A percentile compares a stretch with the other conserved stretches of the same genome.
Evolutionary conservation across 2,113 vertebrate species (phyloP).

Genomic region (Vidua chalybeata): DNA sequence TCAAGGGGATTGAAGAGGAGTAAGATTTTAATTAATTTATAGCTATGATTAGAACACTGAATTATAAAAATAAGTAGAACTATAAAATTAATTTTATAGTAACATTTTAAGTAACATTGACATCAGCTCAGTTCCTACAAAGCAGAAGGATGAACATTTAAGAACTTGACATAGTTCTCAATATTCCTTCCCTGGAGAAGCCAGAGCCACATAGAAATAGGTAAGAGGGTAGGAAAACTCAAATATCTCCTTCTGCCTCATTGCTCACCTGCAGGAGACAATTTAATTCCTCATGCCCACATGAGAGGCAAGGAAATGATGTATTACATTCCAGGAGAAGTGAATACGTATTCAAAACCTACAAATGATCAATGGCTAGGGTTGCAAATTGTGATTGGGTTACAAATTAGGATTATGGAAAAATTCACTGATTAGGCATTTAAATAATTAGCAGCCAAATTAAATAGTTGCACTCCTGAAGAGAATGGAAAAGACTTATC

Average conservation of each 20-base stretch:
- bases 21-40: not conserved
- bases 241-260: not conserved
- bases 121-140: not conserved
- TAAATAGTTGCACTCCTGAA: not conserved
- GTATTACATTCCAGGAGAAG: not conserved
- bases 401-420: not conserved
- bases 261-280: not conserved
- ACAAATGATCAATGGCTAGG: not conserved
- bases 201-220: not conserved
- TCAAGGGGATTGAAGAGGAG: not conserved
- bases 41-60: not conserved
- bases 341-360: not conserved
- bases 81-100: not conserved
- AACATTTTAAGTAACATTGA: not conserved
- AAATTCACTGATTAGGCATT: not conserved
- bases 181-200: not conserved
- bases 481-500: not conserved
- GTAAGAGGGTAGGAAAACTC: not conserved
- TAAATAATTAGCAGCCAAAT: constrained; percentile 23
- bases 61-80: not conserved
- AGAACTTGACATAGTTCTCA: not conserved
- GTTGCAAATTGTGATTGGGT: not conserved
- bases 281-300: not conserved
- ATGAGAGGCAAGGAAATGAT: not conserved
- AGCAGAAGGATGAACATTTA: not conserved